These are phyloP conservation scores for Drosophila pullipes DNA, from an alignment of 2,888 invertebrate species.

Conservation along the genomic window DNA sequence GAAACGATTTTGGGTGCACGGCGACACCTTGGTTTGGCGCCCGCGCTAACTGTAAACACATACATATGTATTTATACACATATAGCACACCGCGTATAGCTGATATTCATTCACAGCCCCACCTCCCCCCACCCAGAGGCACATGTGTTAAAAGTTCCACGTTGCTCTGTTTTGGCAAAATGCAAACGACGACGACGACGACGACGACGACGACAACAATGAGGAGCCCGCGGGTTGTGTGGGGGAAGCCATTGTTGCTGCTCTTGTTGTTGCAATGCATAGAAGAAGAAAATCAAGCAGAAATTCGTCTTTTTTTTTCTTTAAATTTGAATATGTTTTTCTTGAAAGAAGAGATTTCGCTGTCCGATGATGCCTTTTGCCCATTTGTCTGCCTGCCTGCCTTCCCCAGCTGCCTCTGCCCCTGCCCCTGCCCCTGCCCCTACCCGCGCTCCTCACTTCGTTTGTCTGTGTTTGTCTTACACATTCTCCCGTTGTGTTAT, in stretches of 20 bases:
- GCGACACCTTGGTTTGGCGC: slow-evolving; percentile 80
- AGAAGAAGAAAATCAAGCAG: slow-evolving; percentile 68
- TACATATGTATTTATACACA: slow-evolving; percentile 57
- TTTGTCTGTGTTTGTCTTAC: slow-evolving; percentile 65
- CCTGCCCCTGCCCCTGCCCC: not conserved
- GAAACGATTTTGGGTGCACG: slow-evolving; percentile 80
- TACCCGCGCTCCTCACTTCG: not conserved
- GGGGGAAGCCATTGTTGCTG: not conserved
- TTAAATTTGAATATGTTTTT: slow-evolving; percentile 80
- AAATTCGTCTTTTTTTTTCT: slow-evolving; percentile 50
- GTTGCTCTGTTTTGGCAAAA: slow-evolving; percentile 77
- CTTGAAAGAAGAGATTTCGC: slow-evolving; percentile 45
- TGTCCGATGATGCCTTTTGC: slow-evolving; percentile 51
- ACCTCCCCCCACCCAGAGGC: not conserved
- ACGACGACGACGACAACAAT: slow-evolving; percentile 30
- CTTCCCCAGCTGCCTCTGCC: not conserved
- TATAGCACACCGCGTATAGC: slow-evolving; percentile 7
- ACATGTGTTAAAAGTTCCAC: slow-evolving; percentile 77
- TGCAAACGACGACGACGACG: slow-evolving; percentile 64
- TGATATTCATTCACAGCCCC: slow-evolving; percentile 36
- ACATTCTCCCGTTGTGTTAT: slow-evolving; percentile 71
- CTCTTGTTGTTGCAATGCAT: slow-evolving; percentile 17
- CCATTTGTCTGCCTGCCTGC: slow-evolving; percentile 69
- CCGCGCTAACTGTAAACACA: slow-evolving; percentile 80
- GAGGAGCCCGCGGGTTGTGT: slow-evolving; percentile 3